These are phyloP conservation scores for Pitangus sulphuratus DNA, from an alignment of 2,797 vertebrate species.

Conservation along the genomic window DNA sequence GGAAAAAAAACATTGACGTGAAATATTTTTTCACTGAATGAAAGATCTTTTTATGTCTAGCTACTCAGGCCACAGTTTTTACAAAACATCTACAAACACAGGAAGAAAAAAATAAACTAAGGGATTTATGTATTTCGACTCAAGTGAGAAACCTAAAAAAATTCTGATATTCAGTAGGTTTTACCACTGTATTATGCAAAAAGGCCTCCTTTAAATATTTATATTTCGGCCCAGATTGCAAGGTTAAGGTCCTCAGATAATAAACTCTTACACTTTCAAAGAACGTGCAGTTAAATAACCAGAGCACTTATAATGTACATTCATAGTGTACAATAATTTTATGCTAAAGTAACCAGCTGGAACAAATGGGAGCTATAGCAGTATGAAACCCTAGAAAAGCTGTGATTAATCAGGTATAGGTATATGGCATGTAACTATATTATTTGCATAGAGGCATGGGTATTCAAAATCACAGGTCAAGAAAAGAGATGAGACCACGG, in stretches of 20 bases:
- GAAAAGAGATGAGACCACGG: not conserved
- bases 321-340: not conserved
- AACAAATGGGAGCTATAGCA: constrained; percentile 42
- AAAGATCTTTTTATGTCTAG: not conserved
- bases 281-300: constrained; percentile 6
- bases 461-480: not conserved
- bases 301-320: not conserved
- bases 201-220: not conserved
- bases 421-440: not conserved
- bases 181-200: not conserved
- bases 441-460: not conserved
- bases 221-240: constrained; percentile 7
- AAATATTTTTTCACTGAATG: not conserved
- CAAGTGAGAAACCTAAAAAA: not conserved
- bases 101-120: not conserved
- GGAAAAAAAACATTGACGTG: not conserved
- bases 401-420: constrained; percentile 34
- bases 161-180: not conserved
- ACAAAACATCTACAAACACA: not conserved
- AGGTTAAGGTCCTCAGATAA: not conserved
- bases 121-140: not conserved
- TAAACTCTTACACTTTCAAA: not conserved
- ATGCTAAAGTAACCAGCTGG: constrained; percentile 28
- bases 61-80: not conserved
- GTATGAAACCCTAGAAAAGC: constrained; percentile 20